Base-by-base conservation (phyloP, 2,888 invertebrate genomes). In the Timandra comae region DNA sequence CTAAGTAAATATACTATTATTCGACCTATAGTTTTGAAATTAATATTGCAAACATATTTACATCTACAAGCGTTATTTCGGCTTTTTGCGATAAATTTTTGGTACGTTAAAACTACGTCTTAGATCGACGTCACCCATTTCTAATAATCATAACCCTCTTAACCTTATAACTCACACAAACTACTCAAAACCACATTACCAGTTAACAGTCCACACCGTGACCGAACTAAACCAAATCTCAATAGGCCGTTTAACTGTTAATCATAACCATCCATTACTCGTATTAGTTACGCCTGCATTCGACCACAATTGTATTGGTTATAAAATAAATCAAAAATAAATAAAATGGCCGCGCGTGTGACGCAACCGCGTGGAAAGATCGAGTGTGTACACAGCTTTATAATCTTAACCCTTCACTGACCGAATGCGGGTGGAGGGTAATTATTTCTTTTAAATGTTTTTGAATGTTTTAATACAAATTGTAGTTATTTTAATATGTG, bases 291-390 rank as follows among this genome's bases (percentile, higher is more conserved):
- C 81, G 82, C 80, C 81, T 62, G 80, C 80, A 82, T 80, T 52
- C 4, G 47, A 59, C 60, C 50, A 34, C 39, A 39, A 54, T 59
- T 61, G 52, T 62, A 66, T 52, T 56, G 61, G 57, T 43, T 56
- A 67, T 74, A 74, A 76, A 78, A 75, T 72, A 76, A 78, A 80
- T 80, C 77, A 64, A 74, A 76, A 78, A 75, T 72, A 76, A 78
- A 80, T 80, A 77, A 64, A 57, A 54, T 16, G 16, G 16, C 4
- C 41, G 57, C 48, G 51, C 43, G 49, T 56, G 52, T 47, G 43
- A 55, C 51, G 52, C 56, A 50, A 28, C 41, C 50, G 44, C 52
- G 55, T 56, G 56, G 52, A 58, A 63, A 65, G 63, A 75, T 74
- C 66, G 67, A 72, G 64, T 62, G 62, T 59, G 52, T 56, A 33